These are phyloP conservation scores for Oncopeltus fasciatus DNA, from an alignment of 1,140 invertebrate species.

Conservation along the genomic window DNA sequence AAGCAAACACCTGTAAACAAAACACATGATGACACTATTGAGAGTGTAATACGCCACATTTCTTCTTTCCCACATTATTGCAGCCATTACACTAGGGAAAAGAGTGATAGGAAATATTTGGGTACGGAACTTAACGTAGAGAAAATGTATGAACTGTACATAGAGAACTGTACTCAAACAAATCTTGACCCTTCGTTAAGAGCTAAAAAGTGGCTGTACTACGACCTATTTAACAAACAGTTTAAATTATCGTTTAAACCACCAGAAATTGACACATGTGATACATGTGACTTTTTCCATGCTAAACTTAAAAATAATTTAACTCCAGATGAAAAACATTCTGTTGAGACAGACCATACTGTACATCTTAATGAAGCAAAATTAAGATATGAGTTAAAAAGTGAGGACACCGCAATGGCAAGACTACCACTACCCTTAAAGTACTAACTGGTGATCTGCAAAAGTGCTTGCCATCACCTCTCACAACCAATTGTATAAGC, in stretches of 20 bases:
- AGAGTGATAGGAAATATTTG: conserved; percentile 14
- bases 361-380: conserved; percentile 14
- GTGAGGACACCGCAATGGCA: conserved; percentile 7
- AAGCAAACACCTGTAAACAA: conserved; percentile 14
- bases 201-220: conserved; percentile 14
- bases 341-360: conserved; percentile 11
- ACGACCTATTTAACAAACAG: conserved; percentile 13
- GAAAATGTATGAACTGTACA: conserved; percentile 16
- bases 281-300: conserved; percentile 10
- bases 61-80: conserved; percentile 13
- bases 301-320: conserved; percentile 15
- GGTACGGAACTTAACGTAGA: conserved; percentile 3
- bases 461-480: conserved; percentile 12
- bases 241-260: conserved; percentile 15
- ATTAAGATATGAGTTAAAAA: conserved; percentile 13
- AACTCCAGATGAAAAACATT: conserved; percentile 13
- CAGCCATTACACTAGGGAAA: conserved; percentile 15
- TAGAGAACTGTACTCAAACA: conserved; percentile 11
- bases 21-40: conserved; percentile 11
- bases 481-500: conserved; percentile 13
- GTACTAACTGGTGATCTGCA: conserved; percentile 11
- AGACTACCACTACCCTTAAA: conserved; percentile 1
- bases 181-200: neutral
- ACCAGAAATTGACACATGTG: conserved; percentile 16
- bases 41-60: conserved; percentile 11